A percentile compares a stretch with the other conserved stretches of the same genome.
Conservation (phyloP, 2,113 vertebrate genomes). For the Gadus macrocephalus region DNA sequence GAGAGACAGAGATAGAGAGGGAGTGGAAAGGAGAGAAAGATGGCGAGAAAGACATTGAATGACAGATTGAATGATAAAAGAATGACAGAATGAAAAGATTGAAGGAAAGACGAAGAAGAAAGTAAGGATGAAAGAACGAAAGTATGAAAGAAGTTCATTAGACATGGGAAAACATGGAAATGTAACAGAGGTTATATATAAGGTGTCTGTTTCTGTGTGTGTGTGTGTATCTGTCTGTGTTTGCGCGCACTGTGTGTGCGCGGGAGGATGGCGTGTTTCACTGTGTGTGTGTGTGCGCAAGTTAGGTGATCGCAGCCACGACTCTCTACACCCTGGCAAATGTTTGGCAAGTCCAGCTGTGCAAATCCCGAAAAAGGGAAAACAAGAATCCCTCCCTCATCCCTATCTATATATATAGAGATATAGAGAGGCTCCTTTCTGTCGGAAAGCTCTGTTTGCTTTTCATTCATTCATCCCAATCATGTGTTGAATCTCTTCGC, state of each 20-base stretch:
- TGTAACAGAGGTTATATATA: not conserved
- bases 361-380: slow-evolving; percentile 48
- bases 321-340: slow-evolving; percentile 46
- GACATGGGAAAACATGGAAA: not conserved
- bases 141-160: not conserved
- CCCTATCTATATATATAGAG: slow-evolving; percentile 13
- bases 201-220: not conserved
- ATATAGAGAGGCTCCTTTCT: too few relatives aligned
- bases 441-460: too few relatives aligned
- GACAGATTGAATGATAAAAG: not conserved
- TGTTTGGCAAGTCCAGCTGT: slow-evolving; percentile 66
- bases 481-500: slow-evolving; percentile 39
- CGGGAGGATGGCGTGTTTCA: too few relatives aligned
- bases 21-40: not conserved
- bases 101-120: not conserved
- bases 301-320: slow-evolving; percentile 42
- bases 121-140: not conserved
- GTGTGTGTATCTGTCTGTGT: not conserved
- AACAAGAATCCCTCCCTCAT: slow-evolving; percentile 28
- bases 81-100: slow-evolving; percentile 4
- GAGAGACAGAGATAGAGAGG: slow-evolving; percentile 11
- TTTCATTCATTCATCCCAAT: too few relatives aligned
- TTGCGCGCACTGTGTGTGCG: not conserved
- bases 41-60: not conserved
- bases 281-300: slow-evolving; percentile 6